These are phyloP conservation scores for Stenolophus ochropezus DNA, from an alignment of 2,888 invertebrate species.

Conservation along the genomic window DNA sequence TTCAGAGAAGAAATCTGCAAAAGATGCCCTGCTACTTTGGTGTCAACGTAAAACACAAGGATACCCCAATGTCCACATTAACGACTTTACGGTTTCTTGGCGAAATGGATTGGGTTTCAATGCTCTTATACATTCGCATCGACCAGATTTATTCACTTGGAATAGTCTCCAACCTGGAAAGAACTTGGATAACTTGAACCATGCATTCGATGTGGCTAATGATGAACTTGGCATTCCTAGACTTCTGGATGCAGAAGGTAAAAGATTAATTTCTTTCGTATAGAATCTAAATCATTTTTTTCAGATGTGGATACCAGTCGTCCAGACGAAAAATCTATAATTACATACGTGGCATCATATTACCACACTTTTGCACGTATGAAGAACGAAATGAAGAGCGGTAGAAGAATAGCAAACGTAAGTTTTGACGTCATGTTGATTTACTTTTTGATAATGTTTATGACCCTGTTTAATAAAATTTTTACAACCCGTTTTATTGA, in stretches of 20 bases:
- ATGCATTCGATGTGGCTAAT: constrained; percentile 97
- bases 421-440: constrained; percentile 68
- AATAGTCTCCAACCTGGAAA: constrained; percentile 84
- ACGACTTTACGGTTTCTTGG: constrained; percentile 96
- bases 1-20: constrained; percentile 98
- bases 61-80: constrained; percentile 91
- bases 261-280: not conserved
- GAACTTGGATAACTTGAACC: constrained; percentile 96
- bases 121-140: constrained; percentile 97
- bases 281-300: constrained; percentile 52
- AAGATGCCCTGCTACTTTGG: constrained; percentile 98
- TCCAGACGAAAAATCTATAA: constrained; percentile 98
- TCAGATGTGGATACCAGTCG: constrained; percentile 93
- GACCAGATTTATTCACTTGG: constrained; percentile 96
- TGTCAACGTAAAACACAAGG: constrained; percentile 98
- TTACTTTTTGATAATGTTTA: constrained; percentile 39
- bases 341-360: constrained; percentile 99
- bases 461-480: constrained; percentile 21
- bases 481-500: constrained; percentile 16
- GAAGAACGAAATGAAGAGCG: constrained; percentile 99
- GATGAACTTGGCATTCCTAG: constrained; percentile 94
- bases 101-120: constrained; percentile 97
- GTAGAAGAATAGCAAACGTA: constrained; percentile 97
- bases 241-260: constrained; percentile 94
- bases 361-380: constrained; percentile 99